Evolutionary conservation across 2,888 invertebrate species (phyloP), one percentile per base, ranked within the genome.

Genomic region (Oligia latruncula): DNA sequence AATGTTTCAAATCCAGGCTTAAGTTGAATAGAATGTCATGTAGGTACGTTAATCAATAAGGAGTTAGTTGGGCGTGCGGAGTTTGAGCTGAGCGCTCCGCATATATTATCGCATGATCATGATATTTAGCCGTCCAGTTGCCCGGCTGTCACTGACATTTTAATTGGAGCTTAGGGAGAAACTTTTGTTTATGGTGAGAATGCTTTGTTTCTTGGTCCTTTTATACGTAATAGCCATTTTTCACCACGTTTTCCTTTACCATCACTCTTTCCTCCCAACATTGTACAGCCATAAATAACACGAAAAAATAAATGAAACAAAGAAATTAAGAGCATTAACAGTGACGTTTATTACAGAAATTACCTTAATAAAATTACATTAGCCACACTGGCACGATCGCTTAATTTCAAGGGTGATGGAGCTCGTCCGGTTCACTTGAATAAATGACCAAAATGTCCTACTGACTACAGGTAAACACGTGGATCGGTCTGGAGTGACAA

Each of bases 361-460:
- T 91, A 87, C 92, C 88, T 87, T 91, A 90, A 93, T 93, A 93
- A 94, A 94, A 92, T 92, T 90, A 92, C 91, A 90, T 92, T 89
- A 90, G 89, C 90, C 84, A 85, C 87, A 78, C 83, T 84, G 89
- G 89, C 84, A 86, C 86, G 77, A 82, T 85, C 85, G 89, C 88
- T 92, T 92, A 91, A 93, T 93, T 93, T 92, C 87, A 89, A 86
- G 40, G 40, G 90, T 89, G 90, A 90, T 86, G 89, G 89, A 86
- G 86, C 84, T 81, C 84, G 87, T 87, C 78, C 86, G 79, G 89
- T 88, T 91, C 91, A 91, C 92, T 90, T 86, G 89, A 88, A 92
- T 89, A 90, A 92, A 92, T 86, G 91, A 87, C 91, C 91, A 87
- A 88, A 92, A 92, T 90, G 90, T 84, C 77, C 86, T 81, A 62